Evolutionary conservation across 23 tunicate genomes (phyloP).

Genomic region (Halocynthia aurantium): DNA sequence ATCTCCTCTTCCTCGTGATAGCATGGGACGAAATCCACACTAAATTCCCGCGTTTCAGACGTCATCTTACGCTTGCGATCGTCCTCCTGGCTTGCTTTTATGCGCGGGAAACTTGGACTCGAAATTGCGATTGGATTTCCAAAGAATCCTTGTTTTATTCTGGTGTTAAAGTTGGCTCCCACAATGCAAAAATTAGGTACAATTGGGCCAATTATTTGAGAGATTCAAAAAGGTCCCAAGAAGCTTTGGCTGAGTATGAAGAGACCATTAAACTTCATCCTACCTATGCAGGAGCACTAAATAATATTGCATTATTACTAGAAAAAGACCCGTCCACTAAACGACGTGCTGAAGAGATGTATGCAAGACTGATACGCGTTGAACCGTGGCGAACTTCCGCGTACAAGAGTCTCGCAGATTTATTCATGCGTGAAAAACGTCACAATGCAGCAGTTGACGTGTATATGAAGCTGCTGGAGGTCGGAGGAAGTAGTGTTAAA

Average conservation of each 20-base stretch:
- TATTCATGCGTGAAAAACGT: slow-evolving; percentile 3
- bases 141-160: slow-evolving; percentile 18
- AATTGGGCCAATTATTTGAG: slow-evolving; percentile 48
- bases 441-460: slow-evolving; percentile 10
- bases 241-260: slow-evolving; percentile 39
- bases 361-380: slow-evolving; percentile 22
- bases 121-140: slow-evolving; percentile 10
- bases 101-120: neutral
- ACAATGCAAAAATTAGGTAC: slow-evolving; percentile 50
- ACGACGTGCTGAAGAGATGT: slow-evolving; percentile 20
- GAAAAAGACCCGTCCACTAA: slow-evolving; percentile 25
- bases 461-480: neutral
- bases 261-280: slow-evolving; percentile 35
- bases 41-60: neutral
- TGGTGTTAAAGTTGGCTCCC: slow-evolving; percentile 25
- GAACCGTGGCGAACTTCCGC: slow-evolving; percentile 18
- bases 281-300: slow-evolving; percentile 39
- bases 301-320: slow-evolving; percentile 57
- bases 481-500: no score
- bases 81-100: neutral
- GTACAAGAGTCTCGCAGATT: slow-evolving; percentile 33
- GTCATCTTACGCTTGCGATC: neutral
- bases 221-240: slow-evolving; percentile 21
- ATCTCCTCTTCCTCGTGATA: slow-evolving; percentile 43
- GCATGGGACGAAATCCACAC: neutral